A percentile compares a stretch with the other conserved stretches of the same genome.
Evolutionary conservation across 2,113 vertebrate genomes (phyloP).

Genomic region (Ascaphus truei): DNA sequence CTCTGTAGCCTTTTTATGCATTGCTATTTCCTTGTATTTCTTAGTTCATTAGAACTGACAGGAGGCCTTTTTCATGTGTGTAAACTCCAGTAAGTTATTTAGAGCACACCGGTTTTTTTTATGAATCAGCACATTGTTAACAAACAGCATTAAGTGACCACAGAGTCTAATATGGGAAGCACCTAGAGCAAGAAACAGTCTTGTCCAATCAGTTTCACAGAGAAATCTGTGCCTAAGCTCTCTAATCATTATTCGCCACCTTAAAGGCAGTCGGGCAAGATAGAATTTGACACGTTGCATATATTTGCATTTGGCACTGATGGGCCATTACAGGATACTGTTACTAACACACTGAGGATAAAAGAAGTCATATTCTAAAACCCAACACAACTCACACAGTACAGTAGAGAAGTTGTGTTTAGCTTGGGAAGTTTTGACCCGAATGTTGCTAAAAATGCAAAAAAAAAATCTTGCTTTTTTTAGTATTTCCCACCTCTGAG

Average conservation of each 20-base stretch:
- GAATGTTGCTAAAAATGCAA: no score
- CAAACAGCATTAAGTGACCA: background rate
- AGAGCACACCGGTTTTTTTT: background rate
- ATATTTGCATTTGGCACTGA: conserved; percentile 27
- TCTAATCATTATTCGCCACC: conserved; percentile 15
- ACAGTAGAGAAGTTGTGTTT: no score
- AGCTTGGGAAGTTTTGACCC: no score
- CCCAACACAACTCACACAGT: background rate
- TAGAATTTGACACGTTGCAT: conserved; percentile 23
- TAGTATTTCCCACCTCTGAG: no score
- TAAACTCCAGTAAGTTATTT: background rate
- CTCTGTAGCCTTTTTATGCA: no score
- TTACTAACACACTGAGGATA: background rate
- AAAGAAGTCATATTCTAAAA: background rate
- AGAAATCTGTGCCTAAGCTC: background rate
- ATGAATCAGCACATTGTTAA: conserved; percentile 26
- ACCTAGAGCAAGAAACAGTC: background rate
- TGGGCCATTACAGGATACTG: conserved; percentile 10
- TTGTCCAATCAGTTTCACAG: background rate
- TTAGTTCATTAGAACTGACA: background rate
- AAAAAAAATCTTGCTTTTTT: no score
- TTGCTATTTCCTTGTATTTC: background rate
- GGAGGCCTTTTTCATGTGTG: background rate
- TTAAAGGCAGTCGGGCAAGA: background rate
- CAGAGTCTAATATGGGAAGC: background rate